phyloP scores from a whole-genome alignment of 2,888 invertebrate genomes.

The Crematogaster levior region DNA sequence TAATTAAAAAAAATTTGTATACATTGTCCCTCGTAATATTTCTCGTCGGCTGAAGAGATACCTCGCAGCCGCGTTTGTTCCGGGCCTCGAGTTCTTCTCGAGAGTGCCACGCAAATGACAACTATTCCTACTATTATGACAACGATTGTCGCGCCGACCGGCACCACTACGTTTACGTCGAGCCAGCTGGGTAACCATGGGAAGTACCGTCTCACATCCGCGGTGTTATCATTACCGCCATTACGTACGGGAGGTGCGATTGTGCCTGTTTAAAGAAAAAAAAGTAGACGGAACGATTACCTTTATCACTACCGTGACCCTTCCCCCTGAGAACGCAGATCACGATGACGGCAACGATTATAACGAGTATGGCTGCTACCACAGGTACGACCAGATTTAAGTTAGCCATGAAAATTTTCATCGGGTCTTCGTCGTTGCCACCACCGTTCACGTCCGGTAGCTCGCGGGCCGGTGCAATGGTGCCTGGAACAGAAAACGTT shows the following conservation, averaged over 20 bases:
- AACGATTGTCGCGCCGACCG: slow-evolving; percentile 95
- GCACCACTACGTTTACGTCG: slow-evolving; percentile 96
- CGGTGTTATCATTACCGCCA: slow-evolving; percentile 84
- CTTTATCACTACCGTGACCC: slow-evolving; percentile 92
- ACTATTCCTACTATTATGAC: slow-evolving; percentile 96
- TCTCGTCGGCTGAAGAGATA: slow-evolving; percentile 86
- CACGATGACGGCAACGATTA: slow-evolving; percentile 96
- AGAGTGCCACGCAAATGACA: slow-evolving; percentile 95
- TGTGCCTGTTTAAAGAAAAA: slow-evolving; percentile 88
- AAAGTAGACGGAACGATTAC: slow-evolving; percentile 81
- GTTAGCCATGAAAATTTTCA: slow-evolving; percentile 95
- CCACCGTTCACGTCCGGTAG: slow-evolving; percentile 90
- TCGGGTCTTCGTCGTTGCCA: slow-evolving; percentile 90
- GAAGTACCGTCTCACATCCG: slow-evolving; percentile 87
- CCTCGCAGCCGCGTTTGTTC: slow-evolving; percentile 92
- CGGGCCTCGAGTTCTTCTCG: slow-evolving; percentile 90
- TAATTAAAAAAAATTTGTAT: slow-evolving; percentile 79
- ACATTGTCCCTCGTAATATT: slow-evolving; percentile 86
- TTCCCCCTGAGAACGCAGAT: slow-evolving; percentile 96
- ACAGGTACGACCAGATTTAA: slow-evolving; percentile 97
- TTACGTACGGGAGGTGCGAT: slow-evolving; percentile 91
- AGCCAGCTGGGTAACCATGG: slow-evolving; percentile 95
- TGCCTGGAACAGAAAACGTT: slow-evolving; percentile 92
- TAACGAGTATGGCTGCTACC: slow-evolving; percentile 95
- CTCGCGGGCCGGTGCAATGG: slow-evolving; percentile 96